Evolutionary conservation across 2,797 vertebrate species (phyloP).

Genomic region (Sandelia bainsii): DNA sequence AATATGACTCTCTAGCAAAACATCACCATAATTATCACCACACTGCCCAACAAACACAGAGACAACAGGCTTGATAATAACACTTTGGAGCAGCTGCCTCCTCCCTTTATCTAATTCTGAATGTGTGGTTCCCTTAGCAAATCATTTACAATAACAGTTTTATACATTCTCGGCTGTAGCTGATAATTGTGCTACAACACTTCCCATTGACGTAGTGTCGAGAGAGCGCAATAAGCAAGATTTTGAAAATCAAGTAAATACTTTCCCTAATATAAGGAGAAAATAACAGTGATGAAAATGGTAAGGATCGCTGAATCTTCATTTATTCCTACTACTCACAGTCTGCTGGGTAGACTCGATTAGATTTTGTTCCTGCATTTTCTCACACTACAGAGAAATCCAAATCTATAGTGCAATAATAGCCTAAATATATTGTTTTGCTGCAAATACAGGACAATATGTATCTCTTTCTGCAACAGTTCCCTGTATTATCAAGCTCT

Average conservation of each 20-base stretch:
- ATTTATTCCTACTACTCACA: neutral
- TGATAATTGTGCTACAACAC: neutral
- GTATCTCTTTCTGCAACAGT: neutral
- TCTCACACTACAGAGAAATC: neutral
- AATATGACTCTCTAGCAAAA: slow-evolving; percentile 34
- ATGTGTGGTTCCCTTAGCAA: neutral
- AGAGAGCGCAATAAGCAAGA: neutral
- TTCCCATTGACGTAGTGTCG: neutral
- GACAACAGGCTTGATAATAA: slow-evolving; percentile 32
- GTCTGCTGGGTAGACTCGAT: neutral
- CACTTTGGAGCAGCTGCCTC: slow-evolving; percentile 30
- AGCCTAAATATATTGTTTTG: neutral
- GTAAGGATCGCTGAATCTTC: neutral
- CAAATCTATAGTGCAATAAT: slow-evolving; percentile 1
- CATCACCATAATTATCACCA: slow-evolving; percentile 26
- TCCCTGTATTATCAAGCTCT: slow-evolving; percentile 3
- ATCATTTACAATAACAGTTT: neutral
- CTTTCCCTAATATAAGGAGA: slow-evolving; percentile 4
- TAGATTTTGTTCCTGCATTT: neutral
- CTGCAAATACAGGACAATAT: neutral
- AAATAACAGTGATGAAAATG: slow-evolving; percentile 8
- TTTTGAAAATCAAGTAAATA: slow-evolving; percentile 11
- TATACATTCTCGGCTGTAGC: slow-evolving; percentile 8
- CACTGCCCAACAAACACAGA: slow-evolving; percentile 35
- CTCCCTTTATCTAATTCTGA: slow-evolving; percentile 2